Evolutionary conservation across 2,888 invertebrate genomes (phyloP).

Genomic region (Nomada hirtipes): DNA sequence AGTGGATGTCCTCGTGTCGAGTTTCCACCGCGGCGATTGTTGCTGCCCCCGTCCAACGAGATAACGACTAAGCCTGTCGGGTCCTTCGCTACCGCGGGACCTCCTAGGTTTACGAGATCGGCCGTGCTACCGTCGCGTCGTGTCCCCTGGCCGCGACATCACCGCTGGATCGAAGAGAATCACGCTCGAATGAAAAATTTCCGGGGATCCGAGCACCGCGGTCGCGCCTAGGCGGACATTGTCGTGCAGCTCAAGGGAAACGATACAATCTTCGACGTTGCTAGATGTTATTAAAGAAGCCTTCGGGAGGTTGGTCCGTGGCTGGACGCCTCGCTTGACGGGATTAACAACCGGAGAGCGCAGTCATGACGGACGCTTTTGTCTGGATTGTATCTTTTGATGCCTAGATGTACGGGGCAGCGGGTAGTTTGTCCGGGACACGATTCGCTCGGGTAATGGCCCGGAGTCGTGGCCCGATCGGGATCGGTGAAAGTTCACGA

Average conservation of each 20-base stretch:
- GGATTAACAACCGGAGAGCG: constrained; percentile 48
- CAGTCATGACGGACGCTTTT: constrained; percentile 63
- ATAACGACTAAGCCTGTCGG: constrained; percentile 66
- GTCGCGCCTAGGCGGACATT: constrained; percentile 30
- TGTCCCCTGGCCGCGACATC: constrained; percentile 48
- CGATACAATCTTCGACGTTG: constrained; percentile 52
- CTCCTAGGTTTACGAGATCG: constrained; percentile 70
- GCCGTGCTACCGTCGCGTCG: constrained; percentile 13
- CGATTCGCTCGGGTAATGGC: constrained; percentile 13
- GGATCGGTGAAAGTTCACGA: constrained; percentile 56
- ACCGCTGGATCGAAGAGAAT: constrained; percentile 45
- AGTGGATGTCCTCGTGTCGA: constrained; percentile 83
- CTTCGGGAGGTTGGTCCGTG: constrained; percentile 16
- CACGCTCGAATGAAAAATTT: constrained; percentile 44
- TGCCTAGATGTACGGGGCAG: constrained; percentile 56
- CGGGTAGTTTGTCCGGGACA: constrained; percentile 44
- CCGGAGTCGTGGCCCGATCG: constrained; percentile 23
- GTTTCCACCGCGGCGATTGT: constrained; percentile 81
- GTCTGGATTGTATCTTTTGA: constrained; percentile 60
- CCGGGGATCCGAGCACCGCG: neutral
- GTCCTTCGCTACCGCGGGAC: constrained; percentile 52
- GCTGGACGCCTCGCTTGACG: constrained; percentile 39
- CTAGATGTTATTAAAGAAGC: constrained; percentile 52
- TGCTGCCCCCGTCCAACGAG: constrained; percentile 60
- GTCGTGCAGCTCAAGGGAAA: constrained; percentile 32